Conservation (phyloP, 1,140 invertebrate species). For the Brachystomella parvula region DNA sequence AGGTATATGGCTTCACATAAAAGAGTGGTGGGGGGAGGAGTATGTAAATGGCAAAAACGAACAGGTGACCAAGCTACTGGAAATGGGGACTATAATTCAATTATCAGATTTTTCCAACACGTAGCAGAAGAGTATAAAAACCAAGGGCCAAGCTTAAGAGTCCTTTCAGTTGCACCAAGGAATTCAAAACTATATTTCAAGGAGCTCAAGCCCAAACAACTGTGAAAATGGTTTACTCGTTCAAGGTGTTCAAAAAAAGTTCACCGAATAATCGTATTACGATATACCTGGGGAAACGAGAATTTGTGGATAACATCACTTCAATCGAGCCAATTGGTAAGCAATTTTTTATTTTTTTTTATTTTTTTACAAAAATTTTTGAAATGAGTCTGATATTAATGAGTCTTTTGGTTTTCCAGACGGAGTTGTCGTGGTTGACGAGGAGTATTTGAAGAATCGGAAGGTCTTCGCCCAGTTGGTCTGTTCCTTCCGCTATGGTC, state of each 20-base stretch:
- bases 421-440: constrained; percentile 85
- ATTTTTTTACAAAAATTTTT: not conserved
- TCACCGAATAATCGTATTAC: constrained; percentile 91
- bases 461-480: constrained; percentile 89
- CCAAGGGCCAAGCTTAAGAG: too few relatives aligned
- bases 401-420: constrained; percentile 50
- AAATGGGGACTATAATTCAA: too few relatives aligned
- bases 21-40: too few relatives aligned
- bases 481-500: constrained; percentile 93
- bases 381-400: not conserved
- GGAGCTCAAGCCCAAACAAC: too few relatives aligned
- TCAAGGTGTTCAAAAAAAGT: constrained; percentile 91
- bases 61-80: too few relatives aligned
- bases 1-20: too few relatives aligned
- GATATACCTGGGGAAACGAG: constrained; percentile 88
- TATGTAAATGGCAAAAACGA: too few relatives aligned
- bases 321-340: constrained; percentile 86
- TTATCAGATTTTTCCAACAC: too few relatives aligned
- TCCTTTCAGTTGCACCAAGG: too few relatives aligned
- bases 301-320: constrained; percentile 90
- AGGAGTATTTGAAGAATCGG: constrained; percentile 75
- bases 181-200: too few relatives aligned
- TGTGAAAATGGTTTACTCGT: constrained; percentile 69
- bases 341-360: constrained; percentile 42
- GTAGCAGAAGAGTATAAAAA: too few relatives aligned